Base-by-base conservation (phyloP, 2,888 invertebrate genomes). In the Calameuta pallipes region DNA sequence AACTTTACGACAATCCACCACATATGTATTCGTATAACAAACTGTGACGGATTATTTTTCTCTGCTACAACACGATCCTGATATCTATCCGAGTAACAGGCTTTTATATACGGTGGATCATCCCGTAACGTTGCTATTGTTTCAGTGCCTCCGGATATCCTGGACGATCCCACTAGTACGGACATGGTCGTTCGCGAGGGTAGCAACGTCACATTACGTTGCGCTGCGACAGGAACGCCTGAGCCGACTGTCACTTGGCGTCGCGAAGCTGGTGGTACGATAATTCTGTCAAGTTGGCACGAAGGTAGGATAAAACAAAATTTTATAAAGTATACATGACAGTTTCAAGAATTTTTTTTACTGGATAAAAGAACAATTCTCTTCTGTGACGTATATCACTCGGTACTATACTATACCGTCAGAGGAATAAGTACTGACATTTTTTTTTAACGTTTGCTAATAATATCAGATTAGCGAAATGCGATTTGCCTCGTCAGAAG, bases 151-250 rank as follows among this genome's bases (percentile, higher is more conserved):
- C 97, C 97, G 79, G 97, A 97, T 90, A 97, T 97, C 87, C 92
- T 97, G 90, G 97, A 97, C 92, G 95, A 96, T 89, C 96, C 96
- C 70, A 97, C 97, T 76, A 97, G 96, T 90, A 95, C 96, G 83
- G 97, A 97, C 92, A 96, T 96, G 93, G 95, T 96, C 81, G 97
- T 97, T 12, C 92, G 96, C 68, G 98, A 97, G 91, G 97, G 97
- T 34, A 95, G 95, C 83, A 97, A 97, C 88, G 97, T 98, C 77
- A 96, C 96, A 79, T 93, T 98, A 77, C 94, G 95, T 30, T 98
- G 98, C 90, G 96, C 96, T 23, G 98, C 97, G 0, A 96, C 96
- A 77, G 97, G 98, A 9, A 95, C 96, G 31, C 98, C 98, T 0
- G 93, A 94, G 76, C 98, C 98, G 0, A 95, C 94, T 23, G 97